phyloP scores from a whole-genome alignment of 2,888 invertebrate species.

The Hydropsyche betteni region DNA sequence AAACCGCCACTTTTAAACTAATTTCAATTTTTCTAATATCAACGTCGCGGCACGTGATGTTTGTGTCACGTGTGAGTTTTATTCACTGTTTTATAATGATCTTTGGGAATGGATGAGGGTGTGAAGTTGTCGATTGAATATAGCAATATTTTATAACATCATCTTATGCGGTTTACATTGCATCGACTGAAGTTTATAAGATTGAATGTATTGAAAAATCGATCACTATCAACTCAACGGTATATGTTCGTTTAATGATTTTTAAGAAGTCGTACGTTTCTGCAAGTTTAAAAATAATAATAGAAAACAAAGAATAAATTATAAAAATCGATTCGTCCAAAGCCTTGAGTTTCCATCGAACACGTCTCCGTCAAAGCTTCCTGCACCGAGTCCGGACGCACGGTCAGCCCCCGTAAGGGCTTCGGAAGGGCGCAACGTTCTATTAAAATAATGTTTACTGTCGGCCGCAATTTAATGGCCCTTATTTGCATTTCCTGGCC shows the following conservation, averaged over 20 bases:
- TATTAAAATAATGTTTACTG: conserved; percentile 47
- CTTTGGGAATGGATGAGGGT: too few species aligned
- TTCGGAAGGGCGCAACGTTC: background rate
- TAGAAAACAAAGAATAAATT: background rate
- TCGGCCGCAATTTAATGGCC: conserved; percentile 45
- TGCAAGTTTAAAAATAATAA: background rate
- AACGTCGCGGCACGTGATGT: conserved; percentile 1
- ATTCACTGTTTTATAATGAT: too few species aligned
- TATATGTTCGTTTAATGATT: too few species aligned
- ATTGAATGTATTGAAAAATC: background rate
- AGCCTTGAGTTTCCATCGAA: background rate
- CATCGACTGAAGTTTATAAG: background rate
- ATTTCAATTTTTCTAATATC: conserved; percentile 35
- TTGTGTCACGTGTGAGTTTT: background rate
- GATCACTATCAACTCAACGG: too few species aligned
- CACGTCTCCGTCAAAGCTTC: too few species aligned
- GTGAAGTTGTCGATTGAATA: too few species aligned
- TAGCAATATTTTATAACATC: too few species aligned
- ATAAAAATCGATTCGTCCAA: background rate
- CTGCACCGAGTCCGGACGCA: too few species aligned
- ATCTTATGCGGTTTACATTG: background rate
- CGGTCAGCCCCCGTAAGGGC: background rate
- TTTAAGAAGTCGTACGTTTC: too few species aligned
- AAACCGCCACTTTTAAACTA: conserved; percentile 40
- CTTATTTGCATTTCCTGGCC: conserved; percentile 50